phyloP scores from a whole-genome alignment of 2,888 invertebrate species.

The Tipula lateralis region DNA sequence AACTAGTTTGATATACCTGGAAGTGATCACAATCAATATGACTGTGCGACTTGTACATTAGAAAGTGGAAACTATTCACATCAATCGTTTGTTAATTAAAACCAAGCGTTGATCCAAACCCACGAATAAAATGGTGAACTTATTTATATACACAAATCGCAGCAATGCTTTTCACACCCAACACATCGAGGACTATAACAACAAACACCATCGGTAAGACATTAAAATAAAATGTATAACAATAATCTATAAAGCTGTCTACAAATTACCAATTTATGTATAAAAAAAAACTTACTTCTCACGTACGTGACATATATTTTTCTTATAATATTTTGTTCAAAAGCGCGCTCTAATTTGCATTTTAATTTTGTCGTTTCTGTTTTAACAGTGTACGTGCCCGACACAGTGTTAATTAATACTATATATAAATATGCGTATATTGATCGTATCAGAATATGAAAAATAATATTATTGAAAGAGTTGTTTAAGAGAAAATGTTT shows the following conservation, averaged over 20 bases:
- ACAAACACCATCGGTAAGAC: neutral
- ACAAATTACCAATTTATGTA: constrained; percentile 11
- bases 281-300: neutral
- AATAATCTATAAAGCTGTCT: constrained; percentile 16
- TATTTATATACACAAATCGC: neutral
- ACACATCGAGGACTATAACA: neutral
- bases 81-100: neutral
- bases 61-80: neutral
- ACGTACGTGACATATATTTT: constrained; percentile 7
- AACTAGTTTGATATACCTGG: too few relatives aligned
- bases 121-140: neutral
- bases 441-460: neutral
- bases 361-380: neutral
- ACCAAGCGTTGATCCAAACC: neutral
- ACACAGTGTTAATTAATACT: neutral
- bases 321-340: neutral
- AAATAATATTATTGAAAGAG: neutral
- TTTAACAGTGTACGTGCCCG: neutral
- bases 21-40: too few relatives aligned
- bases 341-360: neutral
- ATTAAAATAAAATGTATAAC: neutral
- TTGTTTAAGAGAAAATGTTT: constrained; percentile 16
- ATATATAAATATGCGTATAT: too few relatives aligned
- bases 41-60: too few relatives aligned
- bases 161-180: too few relatives aligned